Percentiles rank a stretch among this genome's conserved stretches.
Evolutionary conservation across 2,888 invertebrate genomes (phyloP).

Genomic region (Hesperia comma): DNA sequence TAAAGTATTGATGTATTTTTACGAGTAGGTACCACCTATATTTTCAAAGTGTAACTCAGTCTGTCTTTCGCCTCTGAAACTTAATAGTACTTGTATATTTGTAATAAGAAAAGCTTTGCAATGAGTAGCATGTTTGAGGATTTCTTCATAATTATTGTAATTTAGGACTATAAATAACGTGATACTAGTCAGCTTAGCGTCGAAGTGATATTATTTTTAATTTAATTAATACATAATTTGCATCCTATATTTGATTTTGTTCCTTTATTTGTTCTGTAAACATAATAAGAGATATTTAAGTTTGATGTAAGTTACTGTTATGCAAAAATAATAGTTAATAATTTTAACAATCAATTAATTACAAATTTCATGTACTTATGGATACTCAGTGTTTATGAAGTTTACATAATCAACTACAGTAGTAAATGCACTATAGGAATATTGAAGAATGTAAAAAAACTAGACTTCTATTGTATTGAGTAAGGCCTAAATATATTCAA

Average conservation of each 20-base stretch:
- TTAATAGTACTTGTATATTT: no score
- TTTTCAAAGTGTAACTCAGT: no score
- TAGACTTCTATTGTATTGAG: background rate
- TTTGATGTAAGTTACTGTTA: no score
- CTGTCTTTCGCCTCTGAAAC: no score
- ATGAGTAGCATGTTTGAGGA: background rate
- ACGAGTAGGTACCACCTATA: no score
- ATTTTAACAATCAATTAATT: no score
- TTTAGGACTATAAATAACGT: slow-evolving; percentile 50
- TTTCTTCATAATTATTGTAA: slow-evolving; percentile 2
- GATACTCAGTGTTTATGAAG: no score
- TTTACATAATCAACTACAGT: no score
- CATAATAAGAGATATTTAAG: background rate
- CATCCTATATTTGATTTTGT: background rate
- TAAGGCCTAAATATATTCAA: background rate
- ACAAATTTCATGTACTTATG: no score
- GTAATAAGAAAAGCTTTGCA: background rate
- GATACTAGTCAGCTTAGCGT: slow-evolving; percentile 54
- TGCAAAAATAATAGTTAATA: no score
- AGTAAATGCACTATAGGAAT: background rate
- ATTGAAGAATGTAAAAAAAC: background rate
- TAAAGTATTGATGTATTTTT: no score
- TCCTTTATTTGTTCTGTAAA: background rate
- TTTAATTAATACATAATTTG: background rate
- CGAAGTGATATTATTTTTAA: slow-evolving; percentile 30